These are phyloP conservation scores for Sinocyclocheilus anshuiensis DNA, from an alignment of 2,113 vertebrate species.

Conservation along the genomic window DNA sequence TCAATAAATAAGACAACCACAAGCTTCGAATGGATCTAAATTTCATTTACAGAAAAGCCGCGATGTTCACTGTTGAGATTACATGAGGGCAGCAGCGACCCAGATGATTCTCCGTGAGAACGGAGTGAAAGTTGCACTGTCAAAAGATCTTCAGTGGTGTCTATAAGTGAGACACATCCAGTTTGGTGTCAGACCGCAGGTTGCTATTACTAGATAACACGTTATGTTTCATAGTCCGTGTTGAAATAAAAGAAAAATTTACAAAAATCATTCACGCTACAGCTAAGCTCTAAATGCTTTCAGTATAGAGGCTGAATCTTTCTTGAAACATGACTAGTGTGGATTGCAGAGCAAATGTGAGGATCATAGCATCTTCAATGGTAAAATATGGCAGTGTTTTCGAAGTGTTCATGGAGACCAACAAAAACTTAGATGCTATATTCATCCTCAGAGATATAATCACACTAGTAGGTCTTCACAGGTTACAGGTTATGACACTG, in stretches of 20 bases:
- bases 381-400: slow-evolving; percentile 48
- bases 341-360: background rate
- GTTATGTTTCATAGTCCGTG: slow-evolving; percentile 3
- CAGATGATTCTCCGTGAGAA: background rate
- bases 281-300: background rate
- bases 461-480: slow-evolving; percentile 17
- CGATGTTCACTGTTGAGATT: slow-evolving; percentile 37
- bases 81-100: background rate
- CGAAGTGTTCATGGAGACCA: background rate
- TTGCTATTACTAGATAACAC: slow-evolving; percentile 14
- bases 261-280: slow-evolving; percentile 18
- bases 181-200: background rate
- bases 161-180: slow-evolving; percentile 24
- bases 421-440: background rate
- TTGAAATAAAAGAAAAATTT: background rate
- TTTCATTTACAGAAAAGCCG: slow-evolving; percentile 68
- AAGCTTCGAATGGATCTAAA: slow-evolving; percentile 60
- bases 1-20: slow-evolving; percentile 72
- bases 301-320: background rate
- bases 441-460: background rate
- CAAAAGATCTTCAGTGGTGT: background rate
- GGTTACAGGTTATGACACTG: slow-evolving; percentile 27
- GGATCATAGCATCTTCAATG: slow-evolving; percentile 19
- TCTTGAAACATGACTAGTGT: slow-evolving; percentile 7
- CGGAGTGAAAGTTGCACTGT: too few species aligned